Base-by-base conservation (phyloP, 2,113 vertebrate genomes). In the Aspiorhynchus laticeps region DNA sequence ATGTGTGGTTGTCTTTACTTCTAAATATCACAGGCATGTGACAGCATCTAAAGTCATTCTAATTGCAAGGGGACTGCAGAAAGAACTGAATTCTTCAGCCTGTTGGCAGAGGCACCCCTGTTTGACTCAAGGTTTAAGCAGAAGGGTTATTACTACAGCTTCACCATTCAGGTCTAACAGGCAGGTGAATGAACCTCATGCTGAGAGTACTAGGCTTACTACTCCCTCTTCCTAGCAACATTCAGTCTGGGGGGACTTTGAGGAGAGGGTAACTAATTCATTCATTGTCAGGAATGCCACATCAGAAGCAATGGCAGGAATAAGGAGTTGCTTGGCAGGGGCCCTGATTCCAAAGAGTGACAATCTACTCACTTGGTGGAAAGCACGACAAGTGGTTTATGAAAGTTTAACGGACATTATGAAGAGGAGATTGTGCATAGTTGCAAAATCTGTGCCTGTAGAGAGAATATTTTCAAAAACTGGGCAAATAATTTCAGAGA, bases 401-500 rank as follows among this genome's bases (percentile, higher is more conserved):
- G 21, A 74, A 43, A 38, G 15, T 74, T 43, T 74, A 74, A 74
- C 8, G 10, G 38, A 74, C 21, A 74, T 74, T 43, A 41, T n/a
- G 21, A 43, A 74, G 36, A 74, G 71, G 5, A 41, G 36, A 12
- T 36, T 41, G 36, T 73, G 69, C 8, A 73, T 73, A 24, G 36
- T 41, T 73, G 36, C 71, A 41, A 73, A 2, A 9, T 36, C 36
- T 24, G 69, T 73, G 19, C 36, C 19, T 38, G 21, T 21, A 41
- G 33, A 74, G 36, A 11, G 21, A 74, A 74, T n/a, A 41, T n/a
- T 74, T 74, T 43, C 21, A 0, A 41, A 74, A 74, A 74, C 36
- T 43, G 71, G 71, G 2, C 71, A 74, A 74, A 74, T n/a, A 21
- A 74, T 74, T 43, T 74, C 36, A 74, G 33, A 73, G 69, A 73